These are phyloP conservation scores for Cosmorhoe ocellata DNA, from an alignment of 2,888 invertebrate genomes.

Conservation along the genomic window DNA sequence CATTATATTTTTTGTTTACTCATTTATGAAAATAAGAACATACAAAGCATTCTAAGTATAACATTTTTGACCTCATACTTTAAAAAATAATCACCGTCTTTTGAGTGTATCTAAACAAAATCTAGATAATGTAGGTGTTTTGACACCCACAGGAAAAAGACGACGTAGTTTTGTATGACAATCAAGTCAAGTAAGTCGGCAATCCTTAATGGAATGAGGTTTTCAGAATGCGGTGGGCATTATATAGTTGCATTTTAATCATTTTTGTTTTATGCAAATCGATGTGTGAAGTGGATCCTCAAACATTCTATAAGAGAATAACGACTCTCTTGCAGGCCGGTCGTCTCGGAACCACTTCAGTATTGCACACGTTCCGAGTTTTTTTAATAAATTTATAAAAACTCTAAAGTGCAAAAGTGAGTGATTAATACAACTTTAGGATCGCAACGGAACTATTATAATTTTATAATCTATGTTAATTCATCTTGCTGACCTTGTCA, in stretches of 20 bases:
- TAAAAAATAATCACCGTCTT: slow-evolving; percentile 16
- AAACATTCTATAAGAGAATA: slow-evolving; percentile 63
- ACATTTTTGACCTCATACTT: slow-evolving; percentile 23
- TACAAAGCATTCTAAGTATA: slow-evolving; percentile 5
- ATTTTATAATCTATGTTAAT: slow-evolving; percentile 68
- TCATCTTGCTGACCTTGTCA: slow-evolving; percentile 65
- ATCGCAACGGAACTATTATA: slow-evolving; percentile 48
- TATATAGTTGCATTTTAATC: slow-evolving; percentile 61
- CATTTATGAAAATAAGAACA: slow-evolving; percentile 1
- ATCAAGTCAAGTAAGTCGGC: slow-evolving; percentile 41
- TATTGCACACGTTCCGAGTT: slow-evolving; percentile 38
- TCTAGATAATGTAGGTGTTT: slow-evolving; percentile 29
- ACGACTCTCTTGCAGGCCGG: slow-evolving; percentile 62
- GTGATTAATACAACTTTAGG: slow-evolving; percentile 44
- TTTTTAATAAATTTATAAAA: slow-evolving; percentile 41
- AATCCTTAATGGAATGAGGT: slow-evolving; percentile 53
- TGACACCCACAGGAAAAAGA: slow-evolving; percentile 33
- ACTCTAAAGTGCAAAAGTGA: slow-evolving; percentile 47
- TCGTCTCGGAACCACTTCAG: slow-evolving; percentile 55
- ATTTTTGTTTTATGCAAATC: slow-evolving; percentile 68
- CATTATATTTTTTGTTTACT: too few relatives aligned
- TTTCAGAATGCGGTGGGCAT: slow-evolving; percentile 51
- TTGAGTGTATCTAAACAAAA: slow-evolving; percentile 13
- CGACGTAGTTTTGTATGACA: slow-evolving; percentile 44
- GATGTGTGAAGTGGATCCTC: slow-evolving; percentile 56